Percentiles rank a stretch among this genome's conserved stretches.
Evolutionary conservation across 1,140 invertebrate genomes (phyloP).

Genomic region (Saccostrea echinata): DNA sequence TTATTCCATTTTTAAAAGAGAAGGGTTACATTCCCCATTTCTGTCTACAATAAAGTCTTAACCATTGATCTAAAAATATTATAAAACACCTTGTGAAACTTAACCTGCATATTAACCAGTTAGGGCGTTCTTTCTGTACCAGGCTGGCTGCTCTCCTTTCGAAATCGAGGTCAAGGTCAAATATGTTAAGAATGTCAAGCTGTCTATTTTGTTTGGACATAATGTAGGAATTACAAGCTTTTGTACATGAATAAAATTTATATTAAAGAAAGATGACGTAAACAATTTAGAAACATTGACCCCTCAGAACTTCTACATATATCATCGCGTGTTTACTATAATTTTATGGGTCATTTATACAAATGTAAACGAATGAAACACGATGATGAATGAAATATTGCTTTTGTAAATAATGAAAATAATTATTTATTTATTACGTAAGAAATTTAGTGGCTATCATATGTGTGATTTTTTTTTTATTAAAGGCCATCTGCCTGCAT

Average conservation of each 20-base stretch:
- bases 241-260: neutral
- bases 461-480: too few species aligned
- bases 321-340: too few species aligned
- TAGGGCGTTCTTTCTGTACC: neutral
- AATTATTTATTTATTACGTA: neutral
- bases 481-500: too few species aligned
- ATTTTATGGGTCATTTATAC: too few species aligned
- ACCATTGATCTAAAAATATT: slow-evolving; percentile 18
- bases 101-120: slow-evolving; percentile 30
- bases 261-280: slow-evolving; percentile 7
- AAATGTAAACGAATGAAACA: neutral
- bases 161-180: slow-evolving; percentile 34
- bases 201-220: slow-evolving; percentile 2
- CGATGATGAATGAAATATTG: neutral
- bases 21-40: neutral
- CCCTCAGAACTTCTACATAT: neutral
- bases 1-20: neutral
- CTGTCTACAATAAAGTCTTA: neutral
- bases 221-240: neutral
- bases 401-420: neutral
- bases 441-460: neutral
- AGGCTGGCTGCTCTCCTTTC: neutral
- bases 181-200: neutral
- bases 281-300: neutral
- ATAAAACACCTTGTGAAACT: slow-evolving; percentile 4